Percentiles rank a stretch among this genome's conserved stretches.
phyloP scores from a whole-genome alignment of 2,797 vertebrate species.

The Neoniphon sammara region DNA sequence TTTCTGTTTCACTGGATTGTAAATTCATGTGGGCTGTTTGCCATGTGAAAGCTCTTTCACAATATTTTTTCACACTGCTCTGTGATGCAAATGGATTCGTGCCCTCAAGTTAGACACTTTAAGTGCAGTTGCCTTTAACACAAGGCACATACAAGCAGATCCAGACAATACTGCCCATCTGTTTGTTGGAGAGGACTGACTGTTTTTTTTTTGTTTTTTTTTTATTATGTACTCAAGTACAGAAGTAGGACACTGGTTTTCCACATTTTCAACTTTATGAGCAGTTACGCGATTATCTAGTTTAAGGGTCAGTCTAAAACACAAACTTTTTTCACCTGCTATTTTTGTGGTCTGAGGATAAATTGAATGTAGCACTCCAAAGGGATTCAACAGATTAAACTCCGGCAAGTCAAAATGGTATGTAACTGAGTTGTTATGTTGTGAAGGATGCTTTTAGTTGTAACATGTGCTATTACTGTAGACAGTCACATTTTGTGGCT shows the following conservation, averaged over 20 bases:
- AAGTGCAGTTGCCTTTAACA: constrained; percentile 17
- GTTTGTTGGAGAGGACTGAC: constrained; percentile 13
- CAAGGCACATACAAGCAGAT: constrained; percentile 20
- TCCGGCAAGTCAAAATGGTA: constrained; percentile 64
- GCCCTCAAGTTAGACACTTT: constrained; percentile 44
- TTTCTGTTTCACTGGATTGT: constrained; percentile 43
- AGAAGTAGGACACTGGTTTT: constrained; percentile 13
- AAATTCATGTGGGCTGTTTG: constrained; percentile 42
- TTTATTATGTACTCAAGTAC: neutral
- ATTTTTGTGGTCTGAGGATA: neutral
- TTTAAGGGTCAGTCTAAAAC: neutral
- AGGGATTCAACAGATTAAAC: constrained; percentile 19
- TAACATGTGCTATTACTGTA: constrained; percentile 31
- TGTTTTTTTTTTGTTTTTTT: neutral
- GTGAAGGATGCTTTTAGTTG: constrained; percentile 24
- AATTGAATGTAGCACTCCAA: constrained; percentile 11
- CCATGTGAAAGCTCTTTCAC: constrained; percentile 48
- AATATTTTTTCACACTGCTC: constrained; percentile 16
- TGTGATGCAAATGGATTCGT: constrained; percentile 57
- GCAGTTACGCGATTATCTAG: neutral
- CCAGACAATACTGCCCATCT: neutral
- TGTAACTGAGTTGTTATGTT: constrained; percentile 25
- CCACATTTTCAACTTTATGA: neutral
- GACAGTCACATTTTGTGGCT: neutral
- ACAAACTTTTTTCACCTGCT: neutral